Evolutionary conservation across 2,113 vertebrate species (phyloP).

Genomic region (Orientallactaga bullata): DNA sequence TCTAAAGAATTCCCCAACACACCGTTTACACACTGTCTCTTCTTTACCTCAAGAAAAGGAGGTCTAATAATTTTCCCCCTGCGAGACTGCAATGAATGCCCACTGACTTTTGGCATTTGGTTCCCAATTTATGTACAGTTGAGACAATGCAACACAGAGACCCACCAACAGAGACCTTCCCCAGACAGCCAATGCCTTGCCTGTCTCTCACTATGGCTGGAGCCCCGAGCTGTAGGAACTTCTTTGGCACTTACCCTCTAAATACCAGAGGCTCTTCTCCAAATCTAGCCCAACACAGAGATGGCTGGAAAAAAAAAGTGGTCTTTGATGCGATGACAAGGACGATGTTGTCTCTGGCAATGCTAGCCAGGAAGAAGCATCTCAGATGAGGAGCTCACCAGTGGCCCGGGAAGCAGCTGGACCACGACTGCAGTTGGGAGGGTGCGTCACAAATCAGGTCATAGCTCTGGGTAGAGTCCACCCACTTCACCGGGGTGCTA

Average conservation of each 20-base stretch:
- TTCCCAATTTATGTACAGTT: conserved; percentile 27
- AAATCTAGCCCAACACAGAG: conserved; percentile 60
- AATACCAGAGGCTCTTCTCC: conserved; percentile 64
- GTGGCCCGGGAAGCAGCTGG: conserved; percentile 80
- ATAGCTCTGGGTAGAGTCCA: conserved; percentile 81
- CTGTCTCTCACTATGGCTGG: not conserved
- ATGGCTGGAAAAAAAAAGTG: conserved; percentile 43
- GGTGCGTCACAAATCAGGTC: conserved; percentile 83
- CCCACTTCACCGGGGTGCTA: conserved; percentile 72
- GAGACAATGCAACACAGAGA: conserved; percentile 24
- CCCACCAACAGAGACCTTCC: not conserved
- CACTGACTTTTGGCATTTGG: conserved; percentile 5
- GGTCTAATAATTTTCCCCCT: conserved; percentile 34
- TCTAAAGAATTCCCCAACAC: conserved; percentile 53
- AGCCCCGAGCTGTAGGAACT: conserved; percentile 28
- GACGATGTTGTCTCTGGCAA: conserved; percentile 67
- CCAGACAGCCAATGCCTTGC: not conserved
- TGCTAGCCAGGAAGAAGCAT: conserved; percentile 71
- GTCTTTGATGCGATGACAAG: conserved; percentile 71
- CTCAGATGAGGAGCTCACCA: conserved; percentile 79
- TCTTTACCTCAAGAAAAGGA: conserved; percentile 61
- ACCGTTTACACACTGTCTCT: conserved; percentile 40
- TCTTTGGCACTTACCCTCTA: conserved; percentile 79
- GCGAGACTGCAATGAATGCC: conserved; percentile 1
- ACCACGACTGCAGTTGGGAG: conserved; percentile 81